These are phyloP conservation scores for Selene dorsalis DNA, from an alignment of 2,797 vertebrate species.

Conservation along the genomic window DNA sequence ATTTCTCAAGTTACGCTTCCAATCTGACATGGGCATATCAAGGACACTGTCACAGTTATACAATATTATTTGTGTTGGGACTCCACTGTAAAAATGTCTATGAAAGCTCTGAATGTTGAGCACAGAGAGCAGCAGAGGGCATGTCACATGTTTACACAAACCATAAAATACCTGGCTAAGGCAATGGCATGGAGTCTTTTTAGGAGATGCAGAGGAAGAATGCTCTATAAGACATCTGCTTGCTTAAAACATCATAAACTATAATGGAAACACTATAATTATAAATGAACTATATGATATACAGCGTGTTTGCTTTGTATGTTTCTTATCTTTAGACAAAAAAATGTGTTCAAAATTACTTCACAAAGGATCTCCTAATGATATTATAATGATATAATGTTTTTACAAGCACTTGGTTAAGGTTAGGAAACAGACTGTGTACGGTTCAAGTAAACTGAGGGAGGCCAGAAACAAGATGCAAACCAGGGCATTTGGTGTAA, in stretches of 20 bases:
- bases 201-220: neutral
- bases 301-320: too few species aligned
- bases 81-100: neutral
- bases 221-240: neutral
- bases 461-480: neutral
- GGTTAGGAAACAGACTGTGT: neutral
- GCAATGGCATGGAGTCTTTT: neutral
- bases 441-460: neutral
- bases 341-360: too few species aligned
- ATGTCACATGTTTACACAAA: neutral
- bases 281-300: too few species aligned
- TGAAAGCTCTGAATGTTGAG: conserved; percentile 1
- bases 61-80: conserved; percentile 7
- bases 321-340: too few species aligned
- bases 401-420: neutral
- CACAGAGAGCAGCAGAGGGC: neutral
- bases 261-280: too few species aligned
- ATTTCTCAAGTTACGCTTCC: neutral
- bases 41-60: neutral
- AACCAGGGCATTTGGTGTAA: neutral
- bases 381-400: too few species aligned
- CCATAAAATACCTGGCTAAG: neutral
- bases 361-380: too few species aligned
- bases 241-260: too few species aligned
- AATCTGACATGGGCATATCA: neutral